These are phyloP conservation scores for Drosophila hamatofila DNA, from an alignment of 2,888 invertebrate species.

Conservation along the genomic window DNA sequence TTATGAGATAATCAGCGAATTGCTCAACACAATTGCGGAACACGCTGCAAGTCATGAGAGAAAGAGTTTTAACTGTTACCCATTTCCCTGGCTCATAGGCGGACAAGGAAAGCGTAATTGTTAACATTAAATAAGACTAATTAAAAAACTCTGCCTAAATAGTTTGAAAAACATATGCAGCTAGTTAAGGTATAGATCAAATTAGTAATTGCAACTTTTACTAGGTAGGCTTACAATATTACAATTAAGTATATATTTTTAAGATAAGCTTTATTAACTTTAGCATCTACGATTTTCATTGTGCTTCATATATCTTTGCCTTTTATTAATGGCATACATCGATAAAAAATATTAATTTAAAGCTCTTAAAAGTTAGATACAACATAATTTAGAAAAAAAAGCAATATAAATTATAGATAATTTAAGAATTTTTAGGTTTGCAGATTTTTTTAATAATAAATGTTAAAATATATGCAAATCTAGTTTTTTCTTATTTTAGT, in stretches of 20 bases:
- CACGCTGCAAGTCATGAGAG: slow-evolving; percentile 19
- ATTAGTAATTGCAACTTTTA: neutral
- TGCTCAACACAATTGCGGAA: slow-evolving; percentile 63
- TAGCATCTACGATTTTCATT: neutral
- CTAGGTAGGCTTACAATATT: neutral
- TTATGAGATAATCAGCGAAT: slow-evolving; percentile 74
- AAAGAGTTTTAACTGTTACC: slow-evolving; percentile 11
- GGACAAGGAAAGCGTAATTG: neutral
- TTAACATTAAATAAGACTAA: neutral
- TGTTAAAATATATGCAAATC: too few relatives aligned
- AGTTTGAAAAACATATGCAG: neutral
- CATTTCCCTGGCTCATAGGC: slow-evolving; percentile 8
- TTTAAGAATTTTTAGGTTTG: too few relatives aligned
- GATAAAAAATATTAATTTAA: too few relatives aligned
- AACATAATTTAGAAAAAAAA: too few relatives aligned
- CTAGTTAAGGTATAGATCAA: neutral
- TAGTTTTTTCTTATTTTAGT: too few relatives aligned
- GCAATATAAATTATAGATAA: too few relatives aligned
- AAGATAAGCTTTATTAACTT: neutral
- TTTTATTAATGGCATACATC: too few relatives aligned
- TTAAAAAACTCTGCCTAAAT: neutral
- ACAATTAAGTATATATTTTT: neutral
- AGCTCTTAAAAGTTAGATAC: too few relatives aligned
- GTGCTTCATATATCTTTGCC: too few relatives aligned
- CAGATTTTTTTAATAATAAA: too few relatives aligned